Base-by-base conservation (phyloP, 2,797 vertebrate genomes). In the Perodicticus potto region DNA sequence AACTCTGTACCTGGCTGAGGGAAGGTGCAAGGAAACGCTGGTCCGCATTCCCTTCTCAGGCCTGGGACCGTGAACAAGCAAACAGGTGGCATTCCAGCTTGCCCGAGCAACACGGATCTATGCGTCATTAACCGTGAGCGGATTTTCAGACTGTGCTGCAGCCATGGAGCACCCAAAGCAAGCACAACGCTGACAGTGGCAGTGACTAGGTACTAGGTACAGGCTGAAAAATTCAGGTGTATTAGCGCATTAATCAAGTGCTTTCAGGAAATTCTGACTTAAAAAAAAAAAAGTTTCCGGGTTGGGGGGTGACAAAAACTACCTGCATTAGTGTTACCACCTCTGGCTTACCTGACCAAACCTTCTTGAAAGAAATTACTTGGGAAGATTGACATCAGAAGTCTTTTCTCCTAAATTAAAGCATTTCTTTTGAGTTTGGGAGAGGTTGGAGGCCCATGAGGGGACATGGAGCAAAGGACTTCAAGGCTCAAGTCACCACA, bases 381-480 rank as follows among this genome's bases (percentile, higher is more conserved):
- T 69, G 70, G 74, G n/a, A 84, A 88, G 37, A 23, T 63, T 69
- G 57, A 83, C 59, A 25, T 57, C 5, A 6, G 13, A 78, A 49
- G 7, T 11, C 9, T 82, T 78, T 80, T 8, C 27, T 69, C 53
- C 43, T 55, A 63, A 14, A 34, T 61, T 61, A 73, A 63, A 81
- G 25, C 19, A n/a, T 40, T 14, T 77, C 1, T 37, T n/a, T 17
- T 74, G 91, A 69, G 72, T 63, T 22, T 53, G 49, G 53, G 74
- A 25, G 77, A 9, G 2, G 49, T 34, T 37, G 34, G 13, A 13
- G 16, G 40, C 12, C 4, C 43, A 14, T 12, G 10, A 49, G 67
- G 5, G 0, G 45, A 2, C 57, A 0, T 13, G 5, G 3, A 29
- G 32, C 25, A 27, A 12, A 16, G 19, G 61, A 53, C 22, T 7